Evolutionary conservation across 2,113 vertebrate species (phyloP), one percentile per base, ranked within the genome.

Genomic region (Hippocampus zosterae): DNA sequence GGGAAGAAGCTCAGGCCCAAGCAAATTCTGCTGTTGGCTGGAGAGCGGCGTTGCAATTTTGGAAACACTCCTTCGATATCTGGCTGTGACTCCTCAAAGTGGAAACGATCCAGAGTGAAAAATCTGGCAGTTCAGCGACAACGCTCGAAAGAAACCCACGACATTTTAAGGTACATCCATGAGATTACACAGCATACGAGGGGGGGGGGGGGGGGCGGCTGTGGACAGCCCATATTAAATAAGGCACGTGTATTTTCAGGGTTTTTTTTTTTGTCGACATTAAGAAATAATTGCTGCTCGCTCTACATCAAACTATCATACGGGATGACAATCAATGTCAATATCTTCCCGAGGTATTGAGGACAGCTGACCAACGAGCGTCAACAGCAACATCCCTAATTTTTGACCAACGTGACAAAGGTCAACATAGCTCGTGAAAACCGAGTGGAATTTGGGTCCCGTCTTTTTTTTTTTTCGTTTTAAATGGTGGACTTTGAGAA

Each of bases 401-500:
- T 89, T 82, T 55, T 75, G 81, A 85, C 50, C 37, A 70, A 74
- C 62, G 70, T 18, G 41, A 73, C 68, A n/a, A 46, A 62, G 67
- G 80, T 71, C 67, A 74, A 67, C 42, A 44, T 70, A 69, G 62
- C 71, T 84, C 84, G 76, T 77, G 68, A 70, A 44, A 74, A 74
- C 56, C 19, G 55, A 65, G 55, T 66, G 21, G 52, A 72, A 76
- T 65, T 42, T 18, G 37, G 46, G 63, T 61, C 56, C 27, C 12
- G 6, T 55, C 3, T 44, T 44, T 8, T 11, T 44, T 44, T 44
- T 13, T 44, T 15, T 3, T 44, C 15, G 13, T 44, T 10, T 44
- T 87, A 99, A 85, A 98, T 99, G 88, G 96, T 98, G 80, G 96
- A 98, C 91, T 98, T 99, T 1, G 97, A 98, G 87, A 99, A 98